Evolutionary conservation across 2,888 invertebrate species (phyloP), one percentile per base, ranked within the genome.

Genomic region (Lordiphosa fenestrarum): DNA sequence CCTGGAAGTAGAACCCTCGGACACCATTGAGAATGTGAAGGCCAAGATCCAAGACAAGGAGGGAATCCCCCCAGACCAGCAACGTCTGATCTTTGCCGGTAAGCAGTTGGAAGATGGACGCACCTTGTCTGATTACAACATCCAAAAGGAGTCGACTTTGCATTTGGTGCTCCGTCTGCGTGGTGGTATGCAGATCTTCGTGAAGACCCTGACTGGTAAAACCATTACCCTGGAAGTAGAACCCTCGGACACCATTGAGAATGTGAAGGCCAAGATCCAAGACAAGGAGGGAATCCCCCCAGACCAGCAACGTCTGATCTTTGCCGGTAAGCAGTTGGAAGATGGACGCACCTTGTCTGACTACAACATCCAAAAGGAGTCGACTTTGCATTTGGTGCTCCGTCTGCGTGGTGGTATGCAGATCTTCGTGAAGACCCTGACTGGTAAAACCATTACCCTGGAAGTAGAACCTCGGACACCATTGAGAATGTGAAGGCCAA

Each of bases 41-140:
- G 85, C 85, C 1, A 85, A 85, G 38, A 85, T 85, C 1, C 85
- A 85, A 0, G 85, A 85, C 9, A 85, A 85, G 69, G 85, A 85
- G 42, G 85, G 85, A 13, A 85, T 85, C 3, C 85, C 85, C 1
- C 85, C 85, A 84, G 85, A 85, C 15, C 85, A 85, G 51, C 85
- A 85, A 52, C 84, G 85, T 72, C 46, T 85, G 12, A 85, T 85
- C 38, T 86, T 85, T 5, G 85, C 85, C 2, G 85, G 85, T 3
- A 85, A 85, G 51, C 85, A 85, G 12, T 33, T 85, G n/a, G 85
- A 85, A 0, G 85, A 85, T 48, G 85, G 86, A 0, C 85, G 85
- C 0, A 85, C 85, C 0, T 25, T 85, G 19, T 86, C 86, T 0
- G 85, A 86, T 1, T 85, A 85, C 40, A 85, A 85, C 30, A 85